A percentile compares a stretch with the other conserved stretches of the same genome.
Evolutionary conservation across 2,113 vertebrate genomes (phyloP).

Genomic region (Mystacornis crossleyi): DNA sequence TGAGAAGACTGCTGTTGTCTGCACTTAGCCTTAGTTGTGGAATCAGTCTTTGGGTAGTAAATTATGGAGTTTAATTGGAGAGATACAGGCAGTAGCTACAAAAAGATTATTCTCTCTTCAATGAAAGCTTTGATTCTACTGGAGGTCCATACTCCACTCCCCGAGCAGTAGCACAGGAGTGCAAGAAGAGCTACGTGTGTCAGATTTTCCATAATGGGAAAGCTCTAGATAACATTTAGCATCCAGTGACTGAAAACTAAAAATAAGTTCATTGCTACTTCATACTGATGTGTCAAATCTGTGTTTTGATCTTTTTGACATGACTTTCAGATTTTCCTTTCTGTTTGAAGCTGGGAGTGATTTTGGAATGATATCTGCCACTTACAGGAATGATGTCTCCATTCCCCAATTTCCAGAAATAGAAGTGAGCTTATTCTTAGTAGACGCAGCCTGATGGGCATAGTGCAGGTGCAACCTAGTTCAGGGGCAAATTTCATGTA

Average conservation of each 20-base stretch:
- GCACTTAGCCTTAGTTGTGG: not conserved
- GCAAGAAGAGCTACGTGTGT: not conserved
- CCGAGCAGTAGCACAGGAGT: not conserved
- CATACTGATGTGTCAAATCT: constrained; percentile 11
- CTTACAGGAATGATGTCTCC: not conserved
- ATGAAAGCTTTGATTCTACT: not conserved
- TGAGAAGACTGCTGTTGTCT: not conserved
- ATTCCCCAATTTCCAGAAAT: constrained; percentile 5
- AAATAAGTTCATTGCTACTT: constrained; percentile 38
- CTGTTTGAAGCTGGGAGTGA: not conserved
- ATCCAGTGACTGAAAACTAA: constrained; percentile 31
- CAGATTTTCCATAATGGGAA: not conserved
- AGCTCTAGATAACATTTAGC: constrained; percentile 29
- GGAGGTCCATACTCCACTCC: not conserved
- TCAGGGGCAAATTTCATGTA: not conserved
- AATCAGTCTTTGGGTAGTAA: not conserved
- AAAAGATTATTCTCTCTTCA: not conserved
- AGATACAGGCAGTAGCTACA: not conserved
- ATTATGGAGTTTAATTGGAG: not conserved
- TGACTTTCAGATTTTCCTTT: constrained; percentile 8
- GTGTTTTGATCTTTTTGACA: constrained; percentile 47
- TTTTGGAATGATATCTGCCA: constrained; percentile 20
- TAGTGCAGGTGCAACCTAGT: not conserved
- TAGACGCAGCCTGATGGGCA: not conserved
- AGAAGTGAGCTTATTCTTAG: constrained; percentile 17